A percentile compares a stretch with the other conserved stretches of the same genome.
These are phyloP conservation scores for Laothoe populi DNA, from an alignment of 2,888 invertebrate species.

Conservation along the genomic window DNA sequence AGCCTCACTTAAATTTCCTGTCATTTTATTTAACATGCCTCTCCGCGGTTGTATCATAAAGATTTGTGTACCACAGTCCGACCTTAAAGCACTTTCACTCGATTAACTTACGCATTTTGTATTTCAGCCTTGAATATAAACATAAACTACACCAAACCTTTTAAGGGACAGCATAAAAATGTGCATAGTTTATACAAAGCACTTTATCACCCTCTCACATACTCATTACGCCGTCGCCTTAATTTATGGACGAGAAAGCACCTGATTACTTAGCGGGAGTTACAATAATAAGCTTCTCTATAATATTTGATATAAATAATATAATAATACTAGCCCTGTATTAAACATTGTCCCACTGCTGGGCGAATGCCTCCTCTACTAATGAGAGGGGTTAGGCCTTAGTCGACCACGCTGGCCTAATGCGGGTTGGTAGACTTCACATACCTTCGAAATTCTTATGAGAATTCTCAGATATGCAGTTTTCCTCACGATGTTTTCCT, in stretches of 20 bases:
- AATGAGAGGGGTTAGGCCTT: too few relatives aligned
- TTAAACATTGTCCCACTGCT: too few relatives aligned
- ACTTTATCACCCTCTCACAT: constrained; percentile 13
- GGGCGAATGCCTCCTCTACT: too few relatives aligned
- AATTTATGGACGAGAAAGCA: constrained; percentile 58
- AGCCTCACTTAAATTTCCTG: too few relatives aligned
- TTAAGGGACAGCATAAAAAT: constrained; percentile 21
- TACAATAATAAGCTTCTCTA: too few relatives aligned
- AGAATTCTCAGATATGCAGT: too few relatives aligned
- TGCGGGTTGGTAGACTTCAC: too few relatives aligned
- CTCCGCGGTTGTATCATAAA: neutral
- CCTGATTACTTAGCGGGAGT: constrained; percentile 54
- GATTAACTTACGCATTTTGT: neutral
- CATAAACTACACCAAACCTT: constrained; percentile 10
- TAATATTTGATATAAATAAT: too few relatives aligned
- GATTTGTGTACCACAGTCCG: neutral
- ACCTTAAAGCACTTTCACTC: neutral
- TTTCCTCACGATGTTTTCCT: too few relatives aligned
- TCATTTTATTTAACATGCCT: neutral
- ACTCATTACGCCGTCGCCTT: constrained; percentile 10
- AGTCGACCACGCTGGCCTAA: too few relatives aligned
- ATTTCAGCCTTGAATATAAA: neutral
- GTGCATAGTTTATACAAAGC: constrained; percentile 10
- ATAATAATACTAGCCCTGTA: too few relatives aligned
- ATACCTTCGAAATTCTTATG: too few relatives aligned